Evolutionary conservation across 2,888 invertebrate genomes (phyloP).

Genomic region (Dicranocentrus wangi): DNA sequence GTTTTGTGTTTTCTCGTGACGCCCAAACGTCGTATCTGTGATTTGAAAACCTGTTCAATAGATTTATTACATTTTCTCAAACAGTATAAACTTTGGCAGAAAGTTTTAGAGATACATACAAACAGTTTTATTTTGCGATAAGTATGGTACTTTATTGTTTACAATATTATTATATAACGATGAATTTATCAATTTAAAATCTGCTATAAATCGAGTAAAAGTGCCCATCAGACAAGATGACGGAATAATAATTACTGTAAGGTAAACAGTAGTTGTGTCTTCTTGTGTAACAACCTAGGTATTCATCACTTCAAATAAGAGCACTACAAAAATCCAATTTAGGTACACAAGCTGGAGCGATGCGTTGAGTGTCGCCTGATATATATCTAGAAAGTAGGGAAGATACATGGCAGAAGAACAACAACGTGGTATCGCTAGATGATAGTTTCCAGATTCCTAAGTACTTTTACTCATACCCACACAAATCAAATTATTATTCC

Average conservation of each 20-base stretch:
- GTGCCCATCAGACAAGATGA: background rate
- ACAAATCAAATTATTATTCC: too few species aligned
- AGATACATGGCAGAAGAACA: background rate
- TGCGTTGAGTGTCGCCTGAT: too few species aligned
- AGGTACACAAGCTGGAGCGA: background rate
- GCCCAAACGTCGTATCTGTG: background rate
- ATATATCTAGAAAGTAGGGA: too few species aligned
- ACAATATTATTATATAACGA: background rate
- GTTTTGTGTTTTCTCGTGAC: too few species aligned
- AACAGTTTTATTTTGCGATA: slow-evolving; percentile 1
- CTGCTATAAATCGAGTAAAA: too few species aligned
- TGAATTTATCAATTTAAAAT: background rate
- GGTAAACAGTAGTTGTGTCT: background rate
- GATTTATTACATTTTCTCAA: slow-evolving; percentile 25
- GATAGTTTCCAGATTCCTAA: background rate
- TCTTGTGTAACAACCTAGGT: too few species aligned
- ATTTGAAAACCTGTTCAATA: background rate
- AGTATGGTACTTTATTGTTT: background rate
- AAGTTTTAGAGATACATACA: slow-evolving; percentile 35
- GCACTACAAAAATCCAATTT: background rate
- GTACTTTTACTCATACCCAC: background rate
- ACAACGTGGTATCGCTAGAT: background rate
- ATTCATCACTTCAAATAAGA: background rate
- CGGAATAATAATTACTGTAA: background rate
- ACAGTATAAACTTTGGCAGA: slow-evolving; percentile 48